A percentile compares a stretch with the other conserved stretches of the same genome.
These are phyloP conservation scores for Lampropteryx suffumata DNA, from an alignment of 2,888 invertebrate species.

Conservation along the genomic window DNA sequence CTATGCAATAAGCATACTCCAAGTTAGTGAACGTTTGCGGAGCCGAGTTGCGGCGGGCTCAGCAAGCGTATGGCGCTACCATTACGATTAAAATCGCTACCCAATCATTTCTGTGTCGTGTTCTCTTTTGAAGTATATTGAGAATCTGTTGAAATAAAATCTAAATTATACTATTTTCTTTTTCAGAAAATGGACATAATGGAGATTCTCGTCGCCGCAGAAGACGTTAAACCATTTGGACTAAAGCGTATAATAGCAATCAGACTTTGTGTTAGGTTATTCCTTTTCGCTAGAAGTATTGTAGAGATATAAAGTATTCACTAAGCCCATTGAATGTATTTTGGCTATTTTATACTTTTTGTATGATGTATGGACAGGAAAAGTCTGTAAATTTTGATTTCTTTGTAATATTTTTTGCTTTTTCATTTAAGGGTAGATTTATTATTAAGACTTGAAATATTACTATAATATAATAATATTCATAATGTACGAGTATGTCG, in stretches of 20 bases:
- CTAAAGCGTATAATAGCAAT: constrained; percentile 8
- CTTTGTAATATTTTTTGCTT: not conserved
- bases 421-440: not conserved
- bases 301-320: not conserved
- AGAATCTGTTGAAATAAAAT: not conserved
- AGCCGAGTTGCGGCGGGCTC: no score
- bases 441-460: not conserved
- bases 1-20: no score
- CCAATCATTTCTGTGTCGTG: not conserved
- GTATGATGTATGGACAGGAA: constrained; percentile 4
- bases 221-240: constrained; percentile 61
- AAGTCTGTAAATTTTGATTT: not conserved
- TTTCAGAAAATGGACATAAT: constrained; percentile 78
- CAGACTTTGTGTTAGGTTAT: constrained; percentile 18
- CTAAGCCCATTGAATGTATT: constrained; percentile 3
- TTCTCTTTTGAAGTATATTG: no score
- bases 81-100: not conserved
- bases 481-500: no score
- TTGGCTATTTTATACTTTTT: constrained; percentile 4
- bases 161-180: constrained; percentile 39
- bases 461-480: not conserved
- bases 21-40: no score
- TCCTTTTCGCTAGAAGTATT: constrained; percentile 18
- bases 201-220: constrained; percentile 77
- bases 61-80: no score